Evolutionary conservation across 2,113 vertebrate genomes (phyloP), one percentile per base, ranked within the genome.

Genomic region (Cacatua alba): DNA sequence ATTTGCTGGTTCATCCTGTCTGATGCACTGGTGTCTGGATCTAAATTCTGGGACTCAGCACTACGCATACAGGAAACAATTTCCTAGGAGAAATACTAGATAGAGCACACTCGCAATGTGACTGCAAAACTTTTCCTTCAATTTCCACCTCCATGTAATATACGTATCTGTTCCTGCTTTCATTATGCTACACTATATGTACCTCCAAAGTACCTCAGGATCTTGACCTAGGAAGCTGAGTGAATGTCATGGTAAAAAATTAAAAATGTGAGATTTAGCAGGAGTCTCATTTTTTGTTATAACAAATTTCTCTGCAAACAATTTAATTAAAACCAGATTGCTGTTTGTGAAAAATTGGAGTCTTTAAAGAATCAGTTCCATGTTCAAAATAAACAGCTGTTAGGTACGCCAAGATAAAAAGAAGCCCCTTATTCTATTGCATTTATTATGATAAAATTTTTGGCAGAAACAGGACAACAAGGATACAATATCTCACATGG

Each of bases 381-480:
- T 62, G 48, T 91, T 82, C 93, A 95, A 97, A 95, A 95, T 91
- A 95, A 82, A 94, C 89, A 96, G 86, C 92, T 95, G 92, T 86
- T 97, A 79, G 57, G 48, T 86, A 96, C 10, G 10, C 86, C 91
- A 95, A 96, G 86, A 89, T 84, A 64, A 86, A 94, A 97, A 87
- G 89, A 94, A 91, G 17, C 17, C 29, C 57, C 77, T 92, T 91
- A 92, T 92, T 89, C 82, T 86, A 69, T 33, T 88, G n/a, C 77
- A 82, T 71, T 92, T 95, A 92, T 93, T 93, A 91, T 84, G 80
- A 95, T 91, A 93, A 78, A 72, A 4, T 44, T 93, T 90, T 96
- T 96, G 95, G 90, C 95, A 97, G 95, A 92, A 96, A 84, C 35
- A 59, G 88, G 65, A 91, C 72, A 95, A 88, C 68, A 93, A 86